Conservation (phyloP, 1,140 invertebrate genomes). For the Lutraria rhynchaena region DNA sequence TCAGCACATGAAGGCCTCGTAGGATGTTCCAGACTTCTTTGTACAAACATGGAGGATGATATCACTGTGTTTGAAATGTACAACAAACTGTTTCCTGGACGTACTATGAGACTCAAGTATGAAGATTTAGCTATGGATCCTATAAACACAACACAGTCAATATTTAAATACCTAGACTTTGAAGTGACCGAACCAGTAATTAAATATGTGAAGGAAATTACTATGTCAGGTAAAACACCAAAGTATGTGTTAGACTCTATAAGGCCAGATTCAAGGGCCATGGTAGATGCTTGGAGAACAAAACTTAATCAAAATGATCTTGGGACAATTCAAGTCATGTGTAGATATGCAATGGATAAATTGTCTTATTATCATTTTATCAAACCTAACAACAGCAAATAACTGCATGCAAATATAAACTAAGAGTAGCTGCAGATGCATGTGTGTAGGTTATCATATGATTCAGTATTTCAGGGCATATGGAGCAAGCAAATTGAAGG, state of each 20-base stretch:
- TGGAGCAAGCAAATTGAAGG: no score
- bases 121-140: constrained; percentile 29
- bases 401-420: no score
- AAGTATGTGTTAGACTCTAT: constrained; percentile 7
- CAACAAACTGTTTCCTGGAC: not conserved
- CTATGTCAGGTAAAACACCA: constrained; percentile 16
- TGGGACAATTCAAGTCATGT: constrained; percentile 11
- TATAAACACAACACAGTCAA: not conserved
- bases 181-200: not conserved
- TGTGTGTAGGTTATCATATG: no score
- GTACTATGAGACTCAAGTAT: constrained; percentile 10
- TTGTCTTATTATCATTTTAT: constrained; percentile 28
- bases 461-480: no score
- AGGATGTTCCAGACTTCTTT: constrained; percentile 23
- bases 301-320: not conserved
- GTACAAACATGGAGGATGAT: constrained; percentile 40
- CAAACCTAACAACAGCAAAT: no score
- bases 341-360: constrained; percentile 16
- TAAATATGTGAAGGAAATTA: constrained; percentile 21
- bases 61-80: not conserved
- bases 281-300: constrained; percentile 30
- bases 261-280: not conserved
- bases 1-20: not conserved
- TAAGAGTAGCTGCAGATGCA: no score
- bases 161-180: constrained; percentile 23